Conservation (phyloP, 2,888 invertebrate species). For the Nomada fucata region DNA sequence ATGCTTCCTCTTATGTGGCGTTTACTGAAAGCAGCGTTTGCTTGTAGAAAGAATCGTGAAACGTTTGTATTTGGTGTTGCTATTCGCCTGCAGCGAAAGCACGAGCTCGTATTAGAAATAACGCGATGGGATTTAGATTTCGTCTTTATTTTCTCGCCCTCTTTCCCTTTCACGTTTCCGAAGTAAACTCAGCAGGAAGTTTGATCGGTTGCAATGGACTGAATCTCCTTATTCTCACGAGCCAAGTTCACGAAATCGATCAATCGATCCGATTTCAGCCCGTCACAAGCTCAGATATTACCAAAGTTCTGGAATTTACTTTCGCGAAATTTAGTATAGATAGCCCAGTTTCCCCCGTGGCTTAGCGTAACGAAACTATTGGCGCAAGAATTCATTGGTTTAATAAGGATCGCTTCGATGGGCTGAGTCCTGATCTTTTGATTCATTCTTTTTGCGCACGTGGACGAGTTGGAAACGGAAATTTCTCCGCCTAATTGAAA, state of each 20-base stretch:
- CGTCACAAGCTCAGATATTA: constrained; percentile 64
- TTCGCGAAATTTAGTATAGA: constrained; percentile 66
- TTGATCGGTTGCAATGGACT: constrained; percentile 60
- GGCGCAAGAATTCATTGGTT: constrained; percentile 26
- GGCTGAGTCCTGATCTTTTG: constrained; percentile 2
- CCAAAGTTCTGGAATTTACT: constrained; percentile 68
- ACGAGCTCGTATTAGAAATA: no score
- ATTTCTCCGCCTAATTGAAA: no score
- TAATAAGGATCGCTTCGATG: constrained; percentile 34
- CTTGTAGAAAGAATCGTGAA: no score
- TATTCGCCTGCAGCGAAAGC: not conserved
- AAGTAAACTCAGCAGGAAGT: constrained; percentile 56
- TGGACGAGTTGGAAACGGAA: not conserved
- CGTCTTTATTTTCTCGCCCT: not conserved
- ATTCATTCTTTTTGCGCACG: constrained; percentile 12
- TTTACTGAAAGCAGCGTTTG: no score
- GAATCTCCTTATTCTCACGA: constrained; percentile 56
- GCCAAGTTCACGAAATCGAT: constrained; percentile 65
- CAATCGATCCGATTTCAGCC: constrained; percentile 65
- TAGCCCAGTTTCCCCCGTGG: constrained; percentile 60
- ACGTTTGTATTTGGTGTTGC: not conserved
- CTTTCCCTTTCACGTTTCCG: constrained; percentile 46
- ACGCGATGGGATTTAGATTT: not conserved
- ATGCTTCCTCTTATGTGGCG: no score
- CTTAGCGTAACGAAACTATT: constrained; percentile 41